Base-by-base conservation (phyloP, 1,140 invertebrate genomes). In the Drosophila auraria region DNA sequence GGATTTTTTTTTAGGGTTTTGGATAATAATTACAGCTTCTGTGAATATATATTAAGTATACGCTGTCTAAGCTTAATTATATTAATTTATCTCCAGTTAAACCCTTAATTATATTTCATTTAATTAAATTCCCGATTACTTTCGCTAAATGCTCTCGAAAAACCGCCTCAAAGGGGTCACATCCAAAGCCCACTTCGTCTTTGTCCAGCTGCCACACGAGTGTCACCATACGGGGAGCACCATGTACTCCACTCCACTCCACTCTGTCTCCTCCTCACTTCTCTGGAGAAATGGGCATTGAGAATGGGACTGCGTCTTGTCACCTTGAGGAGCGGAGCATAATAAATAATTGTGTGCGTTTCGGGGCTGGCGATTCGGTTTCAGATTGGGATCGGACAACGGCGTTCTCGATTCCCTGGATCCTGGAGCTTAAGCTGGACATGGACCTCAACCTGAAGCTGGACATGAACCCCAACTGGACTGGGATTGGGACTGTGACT, bases 311-410 rank as follows among this genome's bases (percentile, higher is more conserved):
- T 57, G 54, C 54, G 8, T 57, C 54, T 33, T 66, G 63, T 62
- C 59, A 63, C 63, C 63, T 63, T 45, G 40, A 63, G n/a, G n/a
- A 47, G 12, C 58, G n/a, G 17, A 49, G 68, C 30, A 69, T 69
- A 69, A 71, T 71, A 71, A 71, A 71, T 71, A 71, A 71, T 71
- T 71, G 68, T 71, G 68, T 71, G 68, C 64, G 68, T 70, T 71
- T 71, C 15, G 68, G 63, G 68, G 56, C 50, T 68, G 49, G 40
- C 57, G 49, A 50, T 66, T 62, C 20, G 59, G 51, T 36, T 60
- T 66, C 70, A 87, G 83, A 87, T 90, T 90, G 79, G 70, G 65
- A 89, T 89, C 86, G 70, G 78, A 81, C 73, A 81, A 79, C 77
- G 56, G 62, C 63, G 53, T 63, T 40, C 61, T 47, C 38, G 42